Evolutionary conservation across 2,888 invertebrate species (phyloP).

Genomic region (Nomada ferruginata): DNA sequence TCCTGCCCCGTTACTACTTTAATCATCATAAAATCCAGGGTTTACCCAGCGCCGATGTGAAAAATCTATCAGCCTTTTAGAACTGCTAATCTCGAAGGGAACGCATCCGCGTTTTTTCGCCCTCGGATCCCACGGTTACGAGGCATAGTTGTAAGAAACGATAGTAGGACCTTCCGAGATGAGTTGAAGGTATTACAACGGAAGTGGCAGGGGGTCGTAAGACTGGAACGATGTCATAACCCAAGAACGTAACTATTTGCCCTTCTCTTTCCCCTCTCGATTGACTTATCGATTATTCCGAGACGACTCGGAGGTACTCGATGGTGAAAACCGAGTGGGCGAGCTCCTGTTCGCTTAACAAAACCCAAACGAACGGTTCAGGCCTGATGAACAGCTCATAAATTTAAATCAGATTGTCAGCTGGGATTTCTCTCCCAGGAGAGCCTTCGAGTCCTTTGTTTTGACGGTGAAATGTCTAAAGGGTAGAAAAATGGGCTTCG

Average conservation of each 20-base stretch:
- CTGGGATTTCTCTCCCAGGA: constrained; percentile 16
- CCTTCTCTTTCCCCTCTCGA: constrained; percentile 28
- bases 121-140: constrained; percentile 31
- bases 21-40: constrained; percentile 25
- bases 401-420: constrained; percentile 58
- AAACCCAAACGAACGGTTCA: constrained; percentile 52
- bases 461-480: not conserved
- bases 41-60: constrained; percentile 9
- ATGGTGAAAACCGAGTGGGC: constrained; percentile 12
- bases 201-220: constrained; percentile 53
- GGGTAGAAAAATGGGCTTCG: not conserved
- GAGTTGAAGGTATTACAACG: constrained; percentile 49
- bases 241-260: constrained; percentile 44
- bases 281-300: constrained; percentile 57
- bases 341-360: constrained; percentile 39
- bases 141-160: constrained; percentile 34
- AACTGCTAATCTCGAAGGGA: constrained; percentile 22
- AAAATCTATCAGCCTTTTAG: constrained; percentile 28
- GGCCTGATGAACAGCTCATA: constrained; percentile 57
- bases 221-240: constrained; percentile 59
- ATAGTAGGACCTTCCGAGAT: constrained; percentile 17
- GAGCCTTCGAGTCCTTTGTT: not conserved
- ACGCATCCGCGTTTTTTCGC: constrained; percentile 12
- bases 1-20: not conserved
- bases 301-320: constrained; percentile 25